Evolutionary conservation across 2,113 vertebrate species (phyloP), one percentile per base, ranked within the genome.

Genomic region (Colossoma macropomum): DNA sequence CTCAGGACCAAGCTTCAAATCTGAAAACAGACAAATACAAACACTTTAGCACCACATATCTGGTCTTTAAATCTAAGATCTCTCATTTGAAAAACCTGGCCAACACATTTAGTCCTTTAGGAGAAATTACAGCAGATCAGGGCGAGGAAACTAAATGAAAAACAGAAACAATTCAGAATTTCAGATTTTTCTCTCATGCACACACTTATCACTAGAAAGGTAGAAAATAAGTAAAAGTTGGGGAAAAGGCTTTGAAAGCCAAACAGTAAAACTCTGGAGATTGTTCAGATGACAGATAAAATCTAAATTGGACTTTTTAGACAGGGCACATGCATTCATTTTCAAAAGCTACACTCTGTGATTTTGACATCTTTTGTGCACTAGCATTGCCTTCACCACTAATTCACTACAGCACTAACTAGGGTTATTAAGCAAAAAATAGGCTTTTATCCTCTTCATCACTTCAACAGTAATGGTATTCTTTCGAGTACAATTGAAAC

Each of bases 1-100:
- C 92, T 99, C 98, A 0, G 98, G 98, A 81, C 98, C 98, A 78
- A 99, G 91, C 87, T 99, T 99, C 94, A 97, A 88, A 38, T 91
- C 98, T 99, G 77, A 34, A 65, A 77, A 59, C 25, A 76, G 23
- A 32, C 79, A 80, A 73, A 50, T 41, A n/a, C 82, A 91, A 85
- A 71, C 41, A 30, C 79, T 4, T 2, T 1, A 56, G 19, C 32
- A 48, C 56, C 4, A 0, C 12, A 1, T 27, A 30, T 75, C 45
- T 56, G 56, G 7, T 0, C 16, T 12, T 27, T 62, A 27, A 27
- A 21, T 2, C 59, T 21, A 1, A 25, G 5, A 25, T 9, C 21
- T 27, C n/a, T 62, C 10, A 23, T 4, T 12, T 3, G 21, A 27
- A 27, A 59, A 15, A 59, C 56, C 19, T n/a, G 56, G 56, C 23